Conservation (phyloP, 1,140 invertebrate species). For the Drosophila murphyi region DNA sequence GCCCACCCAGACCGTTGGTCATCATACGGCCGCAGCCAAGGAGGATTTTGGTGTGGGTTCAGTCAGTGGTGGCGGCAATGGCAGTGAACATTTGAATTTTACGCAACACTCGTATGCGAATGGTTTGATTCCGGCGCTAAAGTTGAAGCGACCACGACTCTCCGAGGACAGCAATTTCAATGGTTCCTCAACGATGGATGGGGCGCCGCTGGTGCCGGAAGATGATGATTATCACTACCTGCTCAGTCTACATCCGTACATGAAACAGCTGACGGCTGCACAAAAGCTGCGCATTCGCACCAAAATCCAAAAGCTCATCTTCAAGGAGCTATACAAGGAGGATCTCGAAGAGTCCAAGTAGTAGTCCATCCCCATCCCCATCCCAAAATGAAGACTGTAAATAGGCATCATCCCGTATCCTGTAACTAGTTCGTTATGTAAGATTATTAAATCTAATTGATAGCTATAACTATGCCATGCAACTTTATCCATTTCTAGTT, state of each 20-base stretch:
- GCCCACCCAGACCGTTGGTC: slow-evolving; percentile 47
- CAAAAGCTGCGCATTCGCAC: slow-evolving; percentile 83
- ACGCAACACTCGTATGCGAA: slow-evolving; percentile 81
- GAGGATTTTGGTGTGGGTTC: slow-evolving; percentile 50
- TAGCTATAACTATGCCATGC: slow-evolving; percentile 71
- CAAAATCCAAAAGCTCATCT: slow-evolving; percentile 84
- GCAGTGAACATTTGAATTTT: slow-evolving; percentile 71
- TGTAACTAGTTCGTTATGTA: slow-evolving; percentile 44
- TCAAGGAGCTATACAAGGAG: slow-evolving; percentile 84
- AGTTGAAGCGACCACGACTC: slow-evolving; percentile 74
- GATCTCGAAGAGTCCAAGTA: slow-evolving; percentile 83
- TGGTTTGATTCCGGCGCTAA: slow-evolving; percentile 76
- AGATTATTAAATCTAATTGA: slow-evolving; percentile 52
- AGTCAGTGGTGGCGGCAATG: slow-evolving; percentile 31
- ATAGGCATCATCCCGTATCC: slow-evolving; percentile 46
- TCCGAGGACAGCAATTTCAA: slow-evolving; percentile 83
- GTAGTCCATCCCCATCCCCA: slow-evolving; percentile 13
- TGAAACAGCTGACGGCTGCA: slow-evolving; percentile 79
- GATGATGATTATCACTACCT: slow-evolving; percentile 84
- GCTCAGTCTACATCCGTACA: slow-evolving; percentile 82
- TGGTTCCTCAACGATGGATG: slow-evolving; percentile 81
- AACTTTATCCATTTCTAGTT: slow-evolving; percentile 77
- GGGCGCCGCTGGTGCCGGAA: slow-evolving; percentile 66
- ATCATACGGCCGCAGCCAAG: slow-evolving; percentile 53
- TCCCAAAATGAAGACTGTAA: slow-evolving; percentile 65